Evolutionary conservation across 2,113 vertebrate species (phyloP).

Genomic region (Ailurus styani): DNA sequence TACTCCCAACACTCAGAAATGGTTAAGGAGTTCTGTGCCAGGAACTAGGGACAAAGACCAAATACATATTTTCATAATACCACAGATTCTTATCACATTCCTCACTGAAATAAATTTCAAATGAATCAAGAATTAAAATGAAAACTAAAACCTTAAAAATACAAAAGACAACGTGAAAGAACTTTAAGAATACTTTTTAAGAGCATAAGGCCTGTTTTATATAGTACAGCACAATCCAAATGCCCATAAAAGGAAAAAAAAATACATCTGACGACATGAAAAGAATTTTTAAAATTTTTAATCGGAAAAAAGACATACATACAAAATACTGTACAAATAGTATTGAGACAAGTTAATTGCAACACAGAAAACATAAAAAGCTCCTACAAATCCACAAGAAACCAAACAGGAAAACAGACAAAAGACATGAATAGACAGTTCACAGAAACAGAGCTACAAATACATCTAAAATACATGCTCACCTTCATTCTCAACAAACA

Average conservation of each 20-base stretch:
- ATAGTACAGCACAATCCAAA: neutral
- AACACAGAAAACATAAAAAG: neutral
- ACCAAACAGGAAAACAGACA: neutral
- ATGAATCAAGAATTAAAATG: neutral
- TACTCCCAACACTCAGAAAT: neutral
- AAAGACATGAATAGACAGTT: neutral
- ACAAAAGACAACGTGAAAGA: neutral
- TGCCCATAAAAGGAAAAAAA: neutral
- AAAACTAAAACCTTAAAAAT: neutral
- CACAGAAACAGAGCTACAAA: neutral
- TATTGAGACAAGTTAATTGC: neutral
- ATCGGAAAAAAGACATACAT: neutral
- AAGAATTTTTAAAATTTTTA: neutral
- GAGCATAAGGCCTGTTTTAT: neutral
- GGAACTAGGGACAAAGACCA: neutral
- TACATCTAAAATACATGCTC: neutral
- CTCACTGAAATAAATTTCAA: neutral
- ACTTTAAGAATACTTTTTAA: neutral
- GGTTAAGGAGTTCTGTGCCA: neutral
- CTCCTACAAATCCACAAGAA: neutral
- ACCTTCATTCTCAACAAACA: neutral
- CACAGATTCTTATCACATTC: neutral
- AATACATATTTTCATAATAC: neutral
- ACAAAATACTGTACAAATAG: neutral
- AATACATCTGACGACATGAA: neutral